Evolutionary conservation across 2,888 invertebrate genomes (phyloP).

Genomic region (Sinodicranocentrus sp.): DNA sequence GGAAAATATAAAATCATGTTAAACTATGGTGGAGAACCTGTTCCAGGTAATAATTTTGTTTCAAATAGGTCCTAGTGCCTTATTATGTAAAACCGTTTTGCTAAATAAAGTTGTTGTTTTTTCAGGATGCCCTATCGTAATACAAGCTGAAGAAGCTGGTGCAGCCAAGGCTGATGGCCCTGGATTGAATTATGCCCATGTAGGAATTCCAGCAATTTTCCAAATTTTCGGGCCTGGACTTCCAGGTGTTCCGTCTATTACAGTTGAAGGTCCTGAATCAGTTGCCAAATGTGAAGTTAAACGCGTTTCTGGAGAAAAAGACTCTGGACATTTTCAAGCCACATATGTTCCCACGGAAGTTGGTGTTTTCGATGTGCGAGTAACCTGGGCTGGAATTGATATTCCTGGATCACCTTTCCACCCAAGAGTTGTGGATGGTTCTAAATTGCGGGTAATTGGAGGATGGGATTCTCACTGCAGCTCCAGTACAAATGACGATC

Average conservation of each 20-base stretch:
- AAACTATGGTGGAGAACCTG: constrained; percentile 81
- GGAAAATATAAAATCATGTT: constrained; percentile 86
- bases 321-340: constrained; percentile 89
- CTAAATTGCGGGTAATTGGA: constrained; percentile 87
- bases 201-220: constrained; percentile 81
- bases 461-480: constrained; percentile 87
- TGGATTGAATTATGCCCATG: constrained; percentile 81
- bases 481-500: constrained; percentile 63
- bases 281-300: constrained; percentile 78
- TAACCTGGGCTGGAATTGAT: constrained; percentile 83
- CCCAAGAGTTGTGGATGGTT: constrained; percentile 87
- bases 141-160: constrained; percentile 82
- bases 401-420: constrained; percentile 89
- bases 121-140: constrained; percentile 80
- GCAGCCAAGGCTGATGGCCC: constrained; percentile 82
- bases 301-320: constrained; percentile 77
- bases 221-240: constrained; percentile 80
- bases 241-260: constrained; percentile 80
- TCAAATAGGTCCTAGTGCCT: not conserved
- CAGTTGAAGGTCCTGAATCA: constrained; percentile 83
- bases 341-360: constrained; percentile 94
- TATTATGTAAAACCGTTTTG: too few relatives aligned
- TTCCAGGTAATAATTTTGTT: constrained; percentile 78
- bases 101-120: not conserved
- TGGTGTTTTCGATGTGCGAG: constrained; percentile 93